Evolutionary conservation across 2,888 invertebrate genomes (phyloP), one percentile per base, ranked within the genome.

Genomic region (Drosophila algonquin): DNA sequence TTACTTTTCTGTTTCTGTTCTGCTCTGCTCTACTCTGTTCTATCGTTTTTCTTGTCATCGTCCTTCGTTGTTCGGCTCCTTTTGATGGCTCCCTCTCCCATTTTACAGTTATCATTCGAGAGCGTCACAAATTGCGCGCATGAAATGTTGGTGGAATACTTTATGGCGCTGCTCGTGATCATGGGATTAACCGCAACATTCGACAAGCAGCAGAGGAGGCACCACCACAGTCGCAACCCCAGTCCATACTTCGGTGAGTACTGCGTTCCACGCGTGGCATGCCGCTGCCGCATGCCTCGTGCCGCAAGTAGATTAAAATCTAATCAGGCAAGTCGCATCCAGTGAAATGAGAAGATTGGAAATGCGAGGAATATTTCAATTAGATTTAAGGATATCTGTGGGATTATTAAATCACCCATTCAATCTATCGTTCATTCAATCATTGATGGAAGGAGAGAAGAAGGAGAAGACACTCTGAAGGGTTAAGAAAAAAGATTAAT

Each of bases 101-200:
- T 70, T 71, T 68, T 84, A 79, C 83, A 83, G 89, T 89, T 89
- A 85, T 83, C 82, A 88, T 80, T 86, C 69, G 80, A 86, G 76
- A 77, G 87, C 87, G 67, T 83, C 77, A 89, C 77, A 85, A 90
- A 90, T 89, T 90, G 90, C 89, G 90, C 89, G 89, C 90, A 91
- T 91, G 92, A 91, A 91, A 92, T 92, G 92, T 92, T 92, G 92
- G 91, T 92, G 91, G 92, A 92, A 92, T 90, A 92, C 91, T 77
- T 90, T 82, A 90, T 89, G 87, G 82, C 89, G 82, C 83, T 91
- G 89, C 85, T 91, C 78, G 83, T 91, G 90, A 90, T 91, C 88
- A 90, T 92, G 90, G 92, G 92, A 92, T 91, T 92, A 92, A 87
- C 90, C 86, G 86, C 90, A 82, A 87, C 90, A 64, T 79, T 87